Evolutionary conservation across 1,140 invertebrate genomes (phyloP).

Genomic region (Temnothorax longispinosus): DNA sequence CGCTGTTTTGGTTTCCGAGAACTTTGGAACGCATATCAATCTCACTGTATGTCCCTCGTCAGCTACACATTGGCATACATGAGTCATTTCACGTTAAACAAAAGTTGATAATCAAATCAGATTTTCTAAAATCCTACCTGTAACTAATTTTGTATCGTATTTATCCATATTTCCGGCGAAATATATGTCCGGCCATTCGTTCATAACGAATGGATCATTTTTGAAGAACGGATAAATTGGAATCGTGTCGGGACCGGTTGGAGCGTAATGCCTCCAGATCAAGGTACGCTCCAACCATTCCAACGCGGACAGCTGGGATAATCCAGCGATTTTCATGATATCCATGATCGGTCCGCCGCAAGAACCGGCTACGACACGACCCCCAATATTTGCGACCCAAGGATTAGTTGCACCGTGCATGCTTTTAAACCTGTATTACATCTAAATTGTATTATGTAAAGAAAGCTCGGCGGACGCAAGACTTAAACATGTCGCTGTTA

Average conservation of each 20-base stretch:
- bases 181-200: slow-evolving; percentile 94
- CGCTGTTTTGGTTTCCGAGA: slow-evolving; percentile 88
- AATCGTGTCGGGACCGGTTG: slow-evolving; percentile 96
- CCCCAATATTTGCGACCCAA: slow-evolving; percentile 91
- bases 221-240: slow-evolving; percentile 94
- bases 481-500: slow-evolving; percentile 54
- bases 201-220: slow-evolving; percentile 95
- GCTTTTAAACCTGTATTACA: slow-evolving; percentile 86
- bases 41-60: slow-evolving; percentile 87
- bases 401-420: slow-evolving; percentile 95
- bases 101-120: neutral
- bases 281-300: slow-evolving; percentile 90
- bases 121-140: slow-evolving; percentile 83
- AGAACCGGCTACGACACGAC: slow-evolving; percentile 89
- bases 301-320: slow-evolving; percentile 71
- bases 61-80: slow-evolving; percentile 82
- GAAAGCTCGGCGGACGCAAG: neutral
- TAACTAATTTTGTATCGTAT: slow-evolving; percentile 90
- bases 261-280: slow-evolving; percentile 95
- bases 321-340: slow-evolving; percentile 87
- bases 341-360: slow-evolving; percentile 94
- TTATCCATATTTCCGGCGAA: slow-evolving; percentile 95
- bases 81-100: slow-evolving; percentile 22
- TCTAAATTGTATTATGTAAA: slow-evolving; percentile 37
- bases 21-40: slow-evolving; percentile 90